Conservation (phyloP, 1,140 invertebrate species). For the Vanessa atalanta region DNA sequence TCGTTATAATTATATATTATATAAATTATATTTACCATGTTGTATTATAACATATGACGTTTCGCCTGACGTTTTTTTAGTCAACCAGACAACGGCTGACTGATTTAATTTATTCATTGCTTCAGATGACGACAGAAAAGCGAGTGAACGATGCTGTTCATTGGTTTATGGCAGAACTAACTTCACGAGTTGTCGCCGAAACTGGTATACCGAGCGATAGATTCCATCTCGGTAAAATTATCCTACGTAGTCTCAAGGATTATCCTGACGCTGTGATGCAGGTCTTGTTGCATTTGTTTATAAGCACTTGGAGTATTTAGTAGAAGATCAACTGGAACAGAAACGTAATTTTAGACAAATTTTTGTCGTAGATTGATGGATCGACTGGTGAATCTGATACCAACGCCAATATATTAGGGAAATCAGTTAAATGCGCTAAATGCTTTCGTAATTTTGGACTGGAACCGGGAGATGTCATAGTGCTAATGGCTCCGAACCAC, state of each 20-base stretch:
- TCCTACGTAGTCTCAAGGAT: slow-evolving; percentile 55
- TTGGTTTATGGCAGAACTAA: slow-evolving; percentile 52
- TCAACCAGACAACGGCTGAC: not conserved
- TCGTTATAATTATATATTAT: too few species aligned
- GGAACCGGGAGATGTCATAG: slow-evolving; percentile 65
- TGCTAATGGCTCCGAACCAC: slow-evolving; percentile 59
- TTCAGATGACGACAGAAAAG: slow-evolving; percentile 36
- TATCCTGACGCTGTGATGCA: slow-evolving; percentile 53
- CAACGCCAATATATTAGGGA: slow-evolving; percentile 57
- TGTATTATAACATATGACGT: too few species aligned
- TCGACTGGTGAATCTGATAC: slow-evolving; percentile 68
- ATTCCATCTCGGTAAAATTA: slow-evolving; percentile 62
- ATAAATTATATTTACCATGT: too few species aligned
- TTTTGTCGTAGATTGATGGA: slow-evolving; percentile 67
- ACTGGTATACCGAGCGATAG: slow-evolving; percentile 54
- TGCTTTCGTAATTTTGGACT: slow-evolving; percentile 67
- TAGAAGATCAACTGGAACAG: too few species aligned
- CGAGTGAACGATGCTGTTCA: slow-evolving; percentile 47
- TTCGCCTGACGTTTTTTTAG: not conserved
- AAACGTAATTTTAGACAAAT: not conserved
- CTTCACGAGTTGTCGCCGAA: slow-evolving; percentile 47
- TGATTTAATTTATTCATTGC: not conserved
- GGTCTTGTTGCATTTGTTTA: slow-evolving; percentile 36
- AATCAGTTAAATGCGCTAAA: slow-evolving; percentile 49
- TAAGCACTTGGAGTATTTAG: not conserved